Percentiles rank a stretch among this genome's conserved stretches.
Conservation (phyloP, 1,140 invertebrate species). For the Trichomalopsis sarcophagae region DNA sequence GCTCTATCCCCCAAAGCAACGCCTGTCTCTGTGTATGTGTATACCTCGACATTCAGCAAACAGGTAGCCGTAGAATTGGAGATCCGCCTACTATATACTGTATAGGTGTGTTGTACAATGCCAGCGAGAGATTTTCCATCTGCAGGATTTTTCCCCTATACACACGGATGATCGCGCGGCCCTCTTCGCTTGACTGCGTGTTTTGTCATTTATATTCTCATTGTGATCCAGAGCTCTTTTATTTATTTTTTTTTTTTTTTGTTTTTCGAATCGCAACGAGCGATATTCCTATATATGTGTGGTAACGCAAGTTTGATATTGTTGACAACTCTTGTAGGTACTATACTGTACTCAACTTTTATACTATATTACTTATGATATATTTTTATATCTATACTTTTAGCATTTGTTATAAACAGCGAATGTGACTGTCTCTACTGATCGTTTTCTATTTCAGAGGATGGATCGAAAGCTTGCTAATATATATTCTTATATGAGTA, state of each 20-base stretch:
- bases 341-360: neutral
- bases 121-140: neutral
- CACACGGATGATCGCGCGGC: neutral
- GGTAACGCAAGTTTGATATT: neutral
- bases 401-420: neutral
- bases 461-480: neutral
- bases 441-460: conserved; percentile 1
- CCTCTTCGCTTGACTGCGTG: neutral
- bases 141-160: neutral
- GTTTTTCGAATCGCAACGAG: neutral
- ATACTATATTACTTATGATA: neutral
- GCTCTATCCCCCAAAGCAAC: neutral
- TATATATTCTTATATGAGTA: neutral
- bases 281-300: neutral
- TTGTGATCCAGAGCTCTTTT: neutral
- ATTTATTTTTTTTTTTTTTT: neutral
- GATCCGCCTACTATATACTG: too few species aligned
- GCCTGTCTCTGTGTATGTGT: neutral
- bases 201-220: neutral
- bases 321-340: neutral
- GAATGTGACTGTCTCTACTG: neutral
- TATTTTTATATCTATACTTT: neutral
- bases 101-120: neutral
- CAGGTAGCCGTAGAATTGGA: neutral
- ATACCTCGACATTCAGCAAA: neutral